Evolutionary conservation across 2,888 invertebrate species (phyloP).

Genomic region (Cyrtodaria siliqua): DNA sequence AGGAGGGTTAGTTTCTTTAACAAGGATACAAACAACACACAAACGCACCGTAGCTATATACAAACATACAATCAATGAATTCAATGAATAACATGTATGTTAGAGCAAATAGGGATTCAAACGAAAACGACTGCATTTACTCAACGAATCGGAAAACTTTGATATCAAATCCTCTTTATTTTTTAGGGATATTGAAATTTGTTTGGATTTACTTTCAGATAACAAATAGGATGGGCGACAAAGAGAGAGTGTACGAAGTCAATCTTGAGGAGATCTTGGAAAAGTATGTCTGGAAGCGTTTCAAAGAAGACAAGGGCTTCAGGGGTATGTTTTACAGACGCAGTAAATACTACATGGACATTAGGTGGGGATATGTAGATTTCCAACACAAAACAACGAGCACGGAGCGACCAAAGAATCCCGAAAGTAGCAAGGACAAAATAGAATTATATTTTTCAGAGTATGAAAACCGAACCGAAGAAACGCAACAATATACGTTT

Average conservation of each 20-base stretch:
- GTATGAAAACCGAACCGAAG: constrained; percentile 62
- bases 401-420: constrained; percentile 18
- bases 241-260: constrained; percentile 21
- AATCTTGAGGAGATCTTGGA: constrained; percentile 59
- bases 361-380: constrained; percentile 63
- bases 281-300: constrained; percentile 61
- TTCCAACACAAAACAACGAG: constrained; percentile 60
- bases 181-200: no score
- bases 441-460: constrained; percentile 60
- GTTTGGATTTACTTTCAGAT: no score
- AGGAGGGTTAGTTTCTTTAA: no score
- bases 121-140: no score
- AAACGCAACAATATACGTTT: constrained; percentile 60
- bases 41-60: no score
- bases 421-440: constrained; percentile 27
- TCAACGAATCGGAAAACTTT: no score
- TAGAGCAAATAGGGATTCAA: no score
- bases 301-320: constrained; percentile 21
- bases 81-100: no score
- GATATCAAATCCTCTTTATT: no score
- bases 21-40: no score
- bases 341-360: constrained; percentile 54
- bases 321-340: constrained; percentile 38
- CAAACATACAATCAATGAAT: no score
- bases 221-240: background rate